Conservation (phyloP, 1,140 invertebrate species). For the Portunus trituberculatus region DNA sequence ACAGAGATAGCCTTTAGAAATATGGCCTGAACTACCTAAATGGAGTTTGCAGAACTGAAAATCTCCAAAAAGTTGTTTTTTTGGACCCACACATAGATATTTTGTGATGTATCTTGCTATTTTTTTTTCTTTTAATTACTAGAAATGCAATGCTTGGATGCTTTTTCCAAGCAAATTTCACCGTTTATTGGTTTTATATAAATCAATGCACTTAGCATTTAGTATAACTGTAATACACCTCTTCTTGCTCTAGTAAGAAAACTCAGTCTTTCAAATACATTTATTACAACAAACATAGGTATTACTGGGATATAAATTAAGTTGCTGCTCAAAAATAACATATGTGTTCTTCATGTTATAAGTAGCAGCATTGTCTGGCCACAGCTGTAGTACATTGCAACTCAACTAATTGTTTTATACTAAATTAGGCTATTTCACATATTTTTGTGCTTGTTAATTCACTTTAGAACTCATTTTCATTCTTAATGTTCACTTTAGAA, state of each 20-base stretch:
- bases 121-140: no score
- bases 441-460: conserved; percentile 13
- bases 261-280: conserved; percentile 48
- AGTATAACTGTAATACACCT: no score
- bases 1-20: no score
- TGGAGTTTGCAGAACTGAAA: no score
- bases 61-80: no score
- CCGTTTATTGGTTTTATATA: no score
- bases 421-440: conserved; percentile 22
- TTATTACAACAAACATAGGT: conserved; percentile 54
- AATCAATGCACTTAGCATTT: no score
- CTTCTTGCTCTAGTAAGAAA: neutral
- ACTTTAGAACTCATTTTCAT: neutral
- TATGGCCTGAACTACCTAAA: no score
- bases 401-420: neutral
- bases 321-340: conserved; percentile 53
- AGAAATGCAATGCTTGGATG: no score
- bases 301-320: conserved; percentile 48
- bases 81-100: no score
- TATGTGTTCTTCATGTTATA: conserved; percentile 37
- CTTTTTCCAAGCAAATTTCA: no score
- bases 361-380: neutral
- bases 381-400: neutral
- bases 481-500: neutral
- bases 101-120: no score